Percentiles rank a stretch among this genome's conserved stretches.
Evolutionary conservation across 2,797 vertebrate genomes (phyloP).

Genomic region (Petrocephalus schoutedeni): DNA sequence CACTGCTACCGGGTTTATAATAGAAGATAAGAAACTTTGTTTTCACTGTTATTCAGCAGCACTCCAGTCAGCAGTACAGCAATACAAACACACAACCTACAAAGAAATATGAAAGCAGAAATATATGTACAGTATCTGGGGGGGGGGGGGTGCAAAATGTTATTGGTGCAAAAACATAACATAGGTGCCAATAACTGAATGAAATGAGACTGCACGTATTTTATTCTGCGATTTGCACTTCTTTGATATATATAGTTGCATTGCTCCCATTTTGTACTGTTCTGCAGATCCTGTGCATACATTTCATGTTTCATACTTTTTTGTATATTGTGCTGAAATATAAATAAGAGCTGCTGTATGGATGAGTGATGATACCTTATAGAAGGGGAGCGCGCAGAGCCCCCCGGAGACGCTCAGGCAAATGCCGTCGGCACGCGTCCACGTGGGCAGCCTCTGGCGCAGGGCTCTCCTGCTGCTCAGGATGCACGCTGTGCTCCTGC

Average conservation of each 20-base stretch:
- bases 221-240: not conserved
- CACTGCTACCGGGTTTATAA: not conserved
- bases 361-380: slow-evolving; percentile 46
- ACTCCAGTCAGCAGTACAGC: not conserved
- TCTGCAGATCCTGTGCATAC: not conserved
- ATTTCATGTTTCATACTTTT: not conserved
- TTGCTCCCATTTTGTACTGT: not conserved
- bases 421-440: slow-evolving; percentile 29
- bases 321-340: not conserved
- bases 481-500: slow-evolving; percentile 46
- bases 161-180: not conserved
- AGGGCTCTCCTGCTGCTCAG: slow-evolving; percentile 34
- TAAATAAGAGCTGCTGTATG: not conserved
- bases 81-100: not conserved
- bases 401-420: slow-evolving; percentile 46
- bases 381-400: slow-evolving; percentile 62
- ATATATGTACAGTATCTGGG: not conserved
- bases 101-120: not conserved
- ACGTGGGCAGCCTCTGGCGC: slow-evolving; percentile 33
- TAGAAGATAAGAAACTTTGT: no score
- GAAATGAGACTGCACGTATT: not conserved
- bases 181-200: not conserved
- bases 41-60: not conserved
- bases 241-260: not conserved
- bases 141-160: not conserved